phyloP scores from a whole-genome alignment of 2,797 vertebrate genomes.

The Coracias cyanogaster region DNA sequence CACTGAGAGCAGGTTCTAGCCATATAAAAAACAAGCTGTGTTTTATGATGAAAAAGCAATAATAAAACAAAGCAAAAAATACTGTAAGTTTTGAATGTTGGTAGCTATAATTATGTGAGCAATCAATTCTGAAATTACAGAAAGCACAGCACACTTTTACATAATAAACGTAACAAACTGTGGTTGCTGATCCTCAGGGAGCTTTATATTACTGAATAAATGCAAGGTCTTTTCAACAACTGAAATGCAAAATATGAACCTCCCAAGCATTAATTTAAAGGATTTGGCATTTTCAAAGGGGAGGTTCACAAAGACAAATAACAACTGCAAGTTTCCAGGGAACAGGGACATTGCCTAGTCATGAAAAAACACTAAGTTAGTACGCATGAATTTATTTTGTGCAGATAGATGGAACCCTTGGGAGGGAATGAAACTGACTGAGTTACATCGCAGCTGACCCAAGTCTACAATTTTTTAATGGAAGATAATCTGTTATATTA shows the following conservation, averaged over 20 bases:
- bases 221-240: constrained; percentile 57
- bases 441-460: constrained; percentile 41
- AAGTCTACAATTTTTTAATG: constrained; percentile 41
- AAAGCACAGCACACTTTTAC: constrained; percentile 27
- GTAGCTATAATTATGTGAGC: constrained; percentile 11
- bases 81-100: not conserved
- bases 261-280: constrained; percentile 68
- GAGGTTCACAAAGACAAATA: constrained; percentile 54
- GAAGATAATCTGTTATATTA: constrained; percentile 54
- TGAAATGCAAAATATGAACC: constrained; percentile 70
- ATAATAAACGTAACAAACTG: not conserved
- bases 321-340: constrained; percentile 62
- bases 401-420: constrained; percentile 52
- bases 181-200: constrained; percentile 22
- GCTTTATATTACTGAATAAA: constrained; percentile 49
- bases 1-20: not conserved
- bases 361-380: constrained; percentile 36
- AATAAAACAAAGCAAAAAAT: not conserved
- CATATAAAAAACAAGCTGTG: not conserved
- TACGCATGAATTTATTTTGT: constrained; percentile 52
- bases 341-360: constrained; percentile 51
- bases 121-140: not conserved
- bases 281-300: constrained; percentile 66
- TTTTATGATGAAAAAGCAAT: not conserved
- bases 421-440: constrained; percentile 15